These are phyloP conservation scores for Paralichthys olivaceus DNA, from an alignment of 2,113 vertebrate species.

Conservation along the genomic window DNA sequence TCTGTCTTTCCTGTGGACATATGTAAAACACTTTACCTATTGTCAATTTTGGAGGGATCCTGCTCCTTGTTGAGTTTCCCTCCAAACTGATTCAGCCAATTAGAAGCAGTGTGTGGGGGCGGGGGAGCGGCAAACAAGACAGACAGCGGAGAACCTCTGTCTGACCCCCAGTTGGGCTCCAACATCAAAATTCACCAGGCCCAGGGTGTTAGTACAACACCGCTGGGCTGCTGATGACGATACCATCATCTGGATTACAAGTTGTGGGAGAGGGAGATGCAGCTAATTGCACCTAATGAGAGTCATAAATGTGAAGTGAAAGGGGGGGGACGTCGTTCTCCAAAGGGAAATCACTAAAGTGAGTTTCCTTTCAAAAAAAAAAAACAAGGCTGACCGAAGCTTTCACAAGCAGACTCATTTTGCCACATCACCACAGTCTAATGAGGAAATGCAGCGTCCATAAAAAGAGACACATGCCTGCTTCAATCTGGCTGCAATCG, in stretches of 20 bases:
- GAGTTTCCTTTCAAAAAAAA: conserved; percentile 64
- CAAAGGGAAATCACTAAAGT: conserved; percentile 20
- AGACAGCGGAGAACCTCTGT: conserved; percentile 69
- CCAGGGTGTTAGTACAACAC: conserved; percentile 23
- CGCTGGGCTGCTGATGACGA: conserved; percentile 54
- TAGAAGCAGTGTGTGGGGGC: conserved; percentile 61
- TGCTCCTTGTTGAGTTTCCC: conserved; percentile 73
- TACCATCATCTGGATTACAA: conserved; percentile 51
- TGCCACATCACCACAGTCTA: conserved; percentile 13
- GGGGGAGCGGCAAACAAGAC: conserved; percentile 32
- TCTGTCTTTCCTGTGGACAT: conserved; percentile 76
- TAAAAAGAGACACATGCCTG: conserved; percentile 4
- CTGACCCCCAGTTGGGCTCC: conserved; percentile 72
- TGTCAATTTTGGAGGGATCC: conserved; percentile 81
- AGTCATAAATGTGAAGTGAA: conserved; percentile 66
- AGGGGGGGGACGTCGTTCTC: conserved; percentile 16
- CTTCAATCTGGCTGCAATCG: conserved; percentile 50
- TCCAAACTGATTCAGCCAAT: conserved; percentile 79
- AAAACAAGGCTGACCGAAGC: conserved; percentile 2
- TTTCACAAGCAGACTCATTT: conserved; percentile 28
- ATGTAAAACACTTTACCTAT: conserved; percentile 79
- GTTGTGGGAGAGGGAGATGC: conserved; percentile 15
- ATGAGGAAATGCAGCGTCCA: conserved; percentile 25
- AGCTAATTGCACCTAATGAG: conserved; percentile 63
- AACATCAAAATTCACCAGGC: conserved; percentile 45